Evolutionary conservation across 2,113 vertebrate species (phyloP), one percentile per base, ranked within the genome.

Genomic region (Dipodomys spectabilis): DNA sequence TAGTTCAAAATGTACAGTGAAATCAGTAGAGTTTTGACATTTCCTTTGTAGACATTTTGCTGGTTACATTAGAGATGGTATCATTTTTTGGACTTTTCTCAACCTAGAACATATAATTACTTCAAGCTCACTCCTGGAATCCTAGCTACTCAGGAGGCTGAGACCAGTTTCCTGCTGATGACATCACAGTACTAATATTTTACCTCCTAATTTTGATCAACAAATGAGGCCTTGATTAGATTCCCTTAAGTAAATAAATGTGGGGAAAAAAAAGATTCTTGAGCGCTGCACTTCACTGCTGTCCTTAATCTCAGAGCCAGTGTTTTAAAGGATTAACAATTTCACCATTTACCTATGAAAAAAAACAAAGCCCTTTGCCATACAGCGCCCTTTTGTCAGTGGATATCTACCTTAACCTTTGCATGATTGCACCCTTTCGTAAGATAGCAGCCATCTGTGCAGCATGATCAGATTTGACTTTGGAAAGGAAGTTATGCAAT

Each of bases 211-310:
- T 30, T 86, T 20, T 82, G 80, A 85, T 32, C 90, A 45, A 85
- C 60, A 74, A 88, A 95, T 57, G 74, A 95, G 28, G 22, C 22
- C 82, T 92, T 96, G 82, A 92, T 71, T 85, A 94, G 92, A 90
- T 93, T 67, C 77, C 82, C 32, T 90, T 82, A 91, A 90, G 78
- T 87, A 96, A 94, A 93, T 72, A 92, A 94, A 93, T 71, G 32
- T 72, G 74, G 73, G 62, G 35, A n/a, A 39, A 72, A 85, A 85
- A 90, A 35, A 86, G 80, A 74, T 80, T 72, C 82, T 39, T 25
- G 74, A 81, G 64, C 39, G 28, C 68, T 60, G n/a, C 62, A 30
- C 20, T 91, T 84, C 45, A 67, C 65, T 94, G 94, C 57, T 73
- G 72, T 73, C 25, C 39, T 90, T 28, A 45, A 22, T 65, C 68